phyloP scores from a whole-genome alignment of 2,797 vertebrate species.

The Characodon lateralis region DNA sequence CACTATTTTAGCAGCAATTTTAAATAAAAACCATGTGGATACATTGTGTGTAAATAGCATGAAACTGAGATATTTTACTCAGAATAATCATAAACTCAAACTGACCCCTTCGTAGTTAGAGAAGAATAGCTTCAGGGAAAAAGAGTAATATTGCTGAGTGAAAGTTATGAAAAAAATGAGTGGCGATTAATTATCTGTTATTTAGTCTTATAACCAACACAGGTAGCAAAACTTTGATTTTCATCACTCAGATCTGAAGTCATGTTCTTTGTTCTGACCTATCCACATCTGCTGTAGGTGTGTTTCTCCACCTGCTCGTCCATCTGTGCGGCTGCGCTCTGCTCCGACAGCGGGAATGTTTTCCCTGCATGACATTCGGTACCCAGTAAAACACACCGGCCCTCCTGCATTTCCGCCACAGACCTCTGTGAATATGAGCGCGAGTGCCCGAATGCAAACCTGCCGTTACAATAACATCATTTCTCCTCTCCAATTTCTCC shows the following conservation, averaged over 20 bases:
- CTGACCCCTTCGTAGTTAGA: neutral
- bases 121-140: neutral
- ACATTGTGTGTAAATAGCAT: neutral
- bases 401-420: conserved; percentile 25
- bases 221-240: conserved; percentile 3
- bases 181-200: neutral
- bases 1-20: too few relatives aligned
- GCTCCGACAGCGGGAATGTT: conserved; percentile 28
- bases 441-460: conserved; percentile 26
- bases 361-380: conserved; percentile 24
- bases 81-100: neutral
- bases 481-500: neutral
- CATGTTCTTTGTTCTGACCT: conserved; percentile 17
- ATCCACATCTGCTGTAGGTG: conserved; percentile 6
- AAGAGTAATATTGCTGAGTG: neutral
- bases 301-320: conserved; percentile 5
- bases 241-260: neutral
- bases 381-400: conserved; percentile 28
- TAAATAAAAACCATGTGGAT: too few relatives aligned
- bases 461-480: conserved; percentile 41
- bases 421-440: conserved; percentile 33
- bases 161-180: neutral
- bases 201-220: neutral
- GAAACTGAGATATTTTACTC: neutral
- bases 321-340: neutral